Percentiles rank a stretch among this genome's conserved stretches.
Evolutionary conservation across 2,888 invertebrate genomes (phyloP).

Genomic region (Sceliomorpha sp.): DNA sequence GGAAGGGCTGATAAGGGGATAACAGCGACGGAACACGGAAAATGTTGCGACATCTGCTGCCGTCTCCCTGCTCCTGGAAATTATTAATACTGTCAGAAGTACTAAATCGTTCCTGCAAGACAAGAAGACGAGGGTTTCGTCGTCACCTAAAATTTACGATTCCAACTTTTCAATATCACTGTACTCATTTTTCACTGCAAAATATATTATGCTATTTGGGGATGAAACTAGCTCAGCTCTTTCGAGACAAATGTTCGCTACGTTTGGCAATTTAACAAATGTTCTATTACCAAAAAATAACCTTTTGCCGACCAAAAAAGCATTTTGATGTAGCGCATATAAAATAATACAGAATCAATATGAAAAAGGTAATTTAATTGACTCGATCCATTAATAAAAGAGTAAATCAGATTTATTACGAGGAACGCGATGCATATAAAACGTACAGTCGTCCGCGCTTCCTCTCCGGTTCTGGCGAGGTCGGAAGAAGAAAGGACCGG

Average conservation of each 20-base stretch:
- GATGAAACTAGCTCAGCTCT: too few species aligned
- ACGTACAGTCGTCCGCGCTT: slow-evolving; percentile 9
- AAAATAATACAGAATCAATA: too few species aligned
- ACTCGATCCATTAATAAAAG: too few species aligned
- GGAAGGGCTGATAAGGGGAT: slow-evolving; percentile 47
- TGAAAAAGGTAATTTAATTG: too few species aligned
- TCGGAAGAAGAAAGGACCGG: slow-evolving; percentile 12
- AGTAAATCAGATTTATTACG: slow-evolving; percentile 20
- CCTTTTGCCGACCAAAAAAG: too few species aligned
- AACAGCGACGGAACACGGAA: slow-evolving; percentile 57
- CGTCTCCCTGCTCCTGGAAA: slow-evolving; percentile 64
- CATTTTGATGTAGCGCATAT: too few species aligned
- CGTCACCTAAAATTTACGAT: slow-evolving; percentile 42
- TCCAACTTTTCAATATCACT: slow-evolving; percentile 34
- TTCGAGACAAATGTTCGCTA: too few species aligned
- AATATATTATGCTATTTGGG: slow-evolving; percentile 5
- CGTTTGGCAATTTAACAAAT: too few species aligned
- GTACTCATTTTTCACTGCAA: slow-evolving; percentile 6
- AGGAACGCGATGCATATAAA: slow-evolving; percentile 17
- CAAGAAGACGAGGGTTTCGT: slow-evolving; percentile 38
- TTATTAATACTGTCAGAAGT: slow-evolving; percentile 72
- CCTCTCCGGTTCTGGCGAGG: slow-evolving; percentile 5
- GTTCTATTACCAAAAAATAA: too few species aligned
- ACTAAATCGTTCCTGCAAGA: slow-evolving; percentile 63
- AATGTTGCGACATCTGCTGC: slow-evolving; percentile 78